These are phyloP conservation scores for Drosophila insularis DNA, from an alignment of 1,140 invertebrate species.

Conservation along the genomic window DNA sequence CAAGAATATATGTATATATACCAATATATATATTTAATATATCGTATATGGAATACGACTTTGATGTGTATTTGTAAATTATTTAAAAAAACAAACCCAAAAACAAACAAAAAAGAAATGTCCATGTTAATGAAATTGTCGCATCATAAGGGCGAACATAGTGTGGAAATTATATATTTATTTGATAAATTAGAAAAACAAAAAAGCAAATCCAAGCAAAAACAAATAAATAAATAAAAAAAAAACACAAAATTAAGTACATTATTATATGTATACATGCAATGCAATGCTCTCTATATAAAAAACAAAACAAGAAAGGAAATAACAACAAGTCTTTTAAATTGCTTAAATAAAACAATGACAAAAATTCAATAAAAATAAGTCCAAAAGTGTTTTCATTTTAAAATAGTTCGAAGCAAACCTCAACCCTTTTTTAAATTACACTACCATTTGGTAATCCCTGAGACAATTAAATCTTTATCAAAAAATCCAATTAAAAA, in stretches of 20 bases:
- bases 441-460: no score
- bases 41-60: conserved; percentile 22
- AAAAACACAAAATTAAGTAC: conserved; percentile 45
- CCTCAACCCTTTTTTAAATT: no score
- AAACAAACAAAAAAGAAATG: conserved; percentile 3
- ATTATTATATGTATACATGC: conserved; percentile 59
- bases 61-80: conserved; percentile 66
- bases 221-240: conserved; percentile 15
- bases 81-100: conserved; percentile 33
- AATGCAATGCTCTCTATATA: conserved; percentile 69
- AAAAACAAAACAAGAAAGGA: conserved; percentile 37
- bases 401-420: neutral
- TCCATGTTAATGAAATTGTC: conserved; percentile 49
- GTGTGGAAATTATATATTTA: conserved; percentile 69
- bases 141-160: conserved; percentile 29
- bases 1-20: conserved; percentile 49
- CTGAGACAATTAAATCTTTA: no score
- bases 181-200: conserved; percentile 67
- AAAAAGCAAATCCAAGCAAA: conserved; percentile 11
- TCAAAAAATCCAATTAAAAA: no score
- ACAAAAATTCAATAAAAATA: conserved; percentile 44
- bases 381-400: neutral
- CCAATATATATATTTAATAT: conserved; percentile 40
- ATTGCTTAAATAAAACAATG: conserved; percentile 70
- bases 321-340: conserved; percentile 62